Base-by-base conservation (phyloP, 2,888 invertebrate genomes). In the Luffia ferchaultella region DNA sequence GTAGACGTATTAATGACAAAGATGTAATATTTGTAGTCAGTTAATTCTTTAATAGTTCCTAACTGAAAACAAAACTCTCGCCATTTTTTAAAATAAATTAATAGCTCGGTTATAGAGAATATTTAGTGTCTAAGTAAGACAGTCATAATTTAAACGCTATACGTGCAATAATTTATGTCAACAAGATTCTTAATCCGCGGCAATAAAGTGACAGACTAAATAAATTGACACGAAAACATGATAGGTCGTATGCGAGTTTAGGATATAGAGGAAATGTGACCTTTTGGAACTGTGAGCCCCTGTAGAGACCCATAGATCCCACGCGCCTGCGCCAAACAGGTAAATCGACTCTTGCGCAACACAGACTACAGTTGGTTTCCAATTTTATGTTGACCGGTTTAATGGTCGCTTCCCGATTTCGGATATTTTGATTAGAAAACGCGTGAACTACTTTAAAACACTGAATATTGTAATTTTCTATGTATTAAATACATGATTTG, bases 321-420 rank as follows among this genome's bases (percentile, higher is more conserved):
- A 78, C 77, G 77, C 76, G 68, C 61, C 46, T 66, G 75, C 71
- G 73, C 70, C 68, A 71, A 78, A 76, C 79, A 71, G 76, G 80
- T 76, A 70, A 67, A 64, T 65, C 76, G 65, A 62, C 73, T 71
- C 71, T 82, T 80, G 79, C 78, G 80, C 83, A 83, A 83, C 76
- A 59, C 63, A 62, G 74, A 78, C 73, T 79, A 78, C 77, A 72
- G 79, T 49, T 75, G 78, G 82, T 82, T 82, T 82, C 79, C 82
- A 82, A 83, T 80, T 82, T 83, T 82, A 82, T 80, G 82, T 83
- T 82, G 80, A 83, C 82, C 82, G 82, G 82, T 83, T 82, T 69
- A 68, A 59, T 73, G 78, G 71, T 76, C 73, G 80, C 78, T 80
- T 80, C 80, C 80, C 80, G 79, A 80, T 80, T 80, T 82, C 76